These are phyloP conservation scores for Hippocampus zosterae DNA, from an alignment of 2,113 vertebrate genomes.

Conservation along the genomic window DNA sequence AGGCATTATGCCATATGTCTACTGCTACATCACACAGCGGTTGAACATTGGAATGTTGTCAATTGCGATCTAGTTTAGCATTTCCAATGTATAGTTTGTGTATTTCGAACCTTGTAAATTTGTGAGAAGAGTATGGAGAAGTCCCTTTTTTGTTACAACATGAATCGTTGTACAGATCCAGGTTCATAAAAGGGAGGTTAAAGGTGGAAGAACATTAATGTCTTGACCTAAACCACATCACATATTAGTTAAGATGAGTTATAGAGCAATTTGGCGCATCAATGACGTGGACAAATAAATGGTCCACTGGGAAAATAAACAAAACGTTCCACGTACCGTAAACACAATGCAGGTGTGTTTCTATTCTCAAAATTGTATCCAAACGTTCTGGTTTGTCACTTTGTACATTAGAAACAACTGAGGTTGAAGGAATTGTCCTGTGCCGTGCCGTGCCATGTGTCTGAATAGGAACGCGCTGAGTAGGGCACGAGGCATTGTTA, in stretches of 20 bases:
- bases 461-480: conserved; percentile 32
- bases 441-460: neutral
- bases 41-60: no score
- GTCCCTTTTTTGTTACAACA: no score
- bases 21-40: no score
- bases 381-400: neutral
- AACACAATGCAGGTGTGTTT: neutral
- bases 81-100: no score
- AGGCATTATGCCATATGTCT: no score
- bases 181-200: neutral
- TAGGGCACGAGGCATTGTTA: conserved; percentile 29
- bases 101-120: no score
- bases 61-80: no score
- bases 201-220: neutral
- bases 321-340: no score
- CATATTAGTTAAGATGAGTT: neutral
- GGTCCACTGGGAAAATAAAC: no score
- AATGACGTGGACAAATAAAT: neutral
- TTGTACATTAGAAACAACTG: neutral
- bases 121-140: no score
- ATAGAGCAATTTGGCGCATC: neutral
- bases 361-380: neutral
- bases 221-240: neutral
- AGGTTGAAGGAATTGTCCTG: neutral
- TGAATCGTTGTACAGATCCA: neutral